Evolutionary conservation across 2,888 invertebrate species (phyloP), one percentile per base, ranked within the genome.

Genomic region (Drosophila seclusa): DNA sequence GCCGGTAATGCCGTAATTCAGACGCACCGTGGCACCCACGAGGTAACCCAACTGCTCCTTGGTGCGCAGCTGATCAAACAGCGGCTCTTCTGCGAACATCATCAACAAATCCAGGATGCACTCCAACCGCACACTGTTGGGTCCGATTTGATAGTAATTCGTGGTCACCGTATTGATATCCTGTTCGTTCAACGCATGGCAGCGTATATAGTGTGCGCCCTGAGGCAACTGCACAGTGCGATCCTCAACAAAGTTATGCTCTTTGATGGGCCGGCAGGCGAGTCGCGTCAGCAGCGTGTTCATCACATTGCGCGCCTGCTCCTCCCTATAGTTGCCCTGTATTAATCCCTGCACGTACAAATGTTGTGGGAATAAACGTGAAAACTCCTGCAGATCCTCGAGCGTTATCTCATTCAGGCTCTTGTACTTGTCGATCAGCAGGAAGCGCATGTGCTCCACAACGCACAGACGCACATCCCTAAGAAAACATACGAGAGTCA

Each of bases 41-140:
- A 96, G 95, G 93, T 98, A 98, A 0, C 98, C 98, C 4, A 98
- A 94, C 93, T 98, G 98, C 90, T 98, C 97, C 92, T 97, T 96
- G 0, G 98, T 98, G 62, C 98, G 95, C 29, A 99, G 93, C 50
- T 94, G 94, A 93, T 98, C 96, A 93, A 98, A 98, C 53, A 97
- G 94, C 0, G 98, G 98, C 93, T 98, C 98, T 91, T 97, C 96
- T 94, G 98, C 97, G 67, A 97, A 93, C 94, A 97, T 97, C 94
- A 96, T 95, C 40, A 98, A 93, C 42, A 98, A 92, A 92, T 98
- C 97, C 2, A 97, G 94, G 0, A 96, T 94, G 69, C 95, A 95
- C 54, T 95, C 95, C 68, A 95, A 94, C 27, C 93, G 93, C 2
- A 96, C 92, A 1, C 94, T 94, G 53, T 94, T 94, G 1, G 94